A percentile compares a stretch with the other conserved stretches of the same genome.
These are phyloP conservation scores for Cepaea hortensis DNA, from an alignment of 2,888 invertebrate species.

Conservation along the genomic window DNA sequence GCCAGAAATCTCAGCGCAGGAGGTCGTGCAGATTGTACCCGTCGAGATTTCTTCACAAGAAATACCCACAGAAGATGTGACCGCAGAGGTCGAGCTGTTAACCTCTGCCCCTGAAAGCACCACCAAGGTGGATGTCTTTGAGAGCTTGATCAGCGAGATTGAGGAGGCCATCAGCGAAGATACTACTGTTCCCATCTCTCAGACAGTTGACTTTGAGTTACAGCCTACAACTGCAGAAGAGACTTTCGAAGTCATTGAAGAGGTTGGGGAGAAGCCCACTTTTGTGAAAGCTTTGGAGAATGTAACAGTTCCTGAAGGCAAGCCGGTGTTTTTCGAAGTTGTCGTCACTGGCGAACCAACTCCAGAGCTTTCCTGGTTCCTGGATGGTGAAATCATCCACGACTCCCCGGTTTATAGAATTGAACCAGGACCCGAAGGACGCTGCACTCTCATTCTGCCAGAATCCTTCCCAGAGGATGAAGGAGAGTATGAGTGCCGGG, in stretches of 20 bases:
- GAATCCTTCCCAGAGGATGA: conserved; percentile 97
- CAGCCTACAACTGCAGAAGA: conserved; percentile 39
- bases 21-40: conserved; percentile 51
- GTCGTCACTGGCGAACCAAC: conserved; percentile 69
- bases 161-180: conserved; percentile 64
- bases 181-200: conserved; percentile 28
- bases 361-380: conserved; percentile 85
- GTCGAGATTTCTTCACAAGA: conserved; percentile 56
- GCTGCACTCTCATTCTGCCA: conserved; percentile 90
- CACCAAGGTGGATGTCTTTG: conserved; percentile 45
- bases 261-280: conserved; percentile 44
- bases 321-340: conserved; percentile 65
- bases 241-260: conserved; percentile 45
- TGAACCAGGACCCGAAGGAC: conserved; percentile 70
- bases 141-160: conserved; percentile 56
- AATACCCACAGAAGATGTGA: conserved; percentile 40
- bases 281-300: conserved; percentile 58
- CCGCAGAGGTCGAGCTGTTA: conserved; percentile 22
- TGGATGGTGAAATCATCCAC: conserved; percentile 83
- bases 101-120: conserved; percentile 43
- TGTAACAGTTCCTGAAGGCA: conserved; percentile 63
- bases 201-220: conserved; percentile 8
- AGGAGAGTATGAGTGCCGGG: conserved; percentile 95
- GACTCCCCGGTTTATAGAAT: conserved; percentile 68
- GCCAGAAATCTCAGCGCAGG: conserved; percentile 57